Evolutionary conservation across 2,113 vertebrate genomes (phyloP).

Genomic region (Pollimyrus isidori): DNA sequence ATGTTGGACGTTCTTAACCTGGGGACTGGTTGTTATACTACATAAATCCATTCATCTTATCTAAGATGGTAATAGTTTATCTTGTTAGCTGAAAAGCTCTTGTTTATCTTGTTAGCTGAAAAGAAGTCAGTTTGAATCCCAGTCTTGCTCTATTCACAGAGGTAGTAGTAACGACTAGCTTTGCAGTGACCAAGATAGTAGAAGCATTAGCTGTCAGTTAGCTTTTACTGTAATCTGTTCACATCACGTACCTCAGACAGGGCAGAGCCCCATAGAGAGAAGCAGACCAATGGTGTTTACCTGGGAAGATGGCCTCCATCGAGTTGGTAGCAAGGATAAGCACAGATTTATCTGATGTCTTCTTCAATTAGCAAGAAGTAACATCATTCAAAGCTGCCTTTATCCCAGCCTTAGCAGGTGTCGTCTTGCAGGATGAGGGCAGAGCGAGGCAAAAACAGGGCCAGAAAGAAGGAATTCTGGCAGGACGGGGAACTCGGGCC

Average conservation of each 20-base stretch:
- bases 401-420: slow-evolving; percentile 49
- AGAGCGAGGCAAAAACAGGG: background rate
- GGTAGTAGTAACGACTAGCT: background rate
- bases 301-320: slow-evolving; percentile 21
- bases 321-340: slow-evolving; percentile 64
- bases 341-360: slow-evolving; percentile 81
- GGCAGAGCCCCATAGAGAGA: background rate
- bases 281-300: background rate
- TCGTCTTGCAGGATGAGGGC: background rate
- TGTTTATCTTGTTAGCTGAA: background rate
- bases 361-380: slow-evolving; percentile 65
- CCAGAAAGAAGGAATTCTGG: background rate
- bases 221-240: background rate
- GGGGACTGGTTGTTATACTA: background rate
- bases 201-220: background rate
- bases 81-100: background rate
- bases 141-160: background rate
- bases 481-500: background rate
- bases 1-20: background rate
- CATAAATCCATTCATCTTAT: background rate
- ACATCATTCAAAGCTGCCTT: slow-evolving; percentile 77
- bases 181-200: background rate
- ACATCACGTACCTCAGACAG: background rate
- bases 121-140: background rate
- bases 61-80: background rate